Percentiles rank a stretch among this genome's conserved stretches.
Evolutionary conservation across 2,113 vertebrate genomes (phyloP).

Genomic region (Corythoichthys intestinalis): DNA sequence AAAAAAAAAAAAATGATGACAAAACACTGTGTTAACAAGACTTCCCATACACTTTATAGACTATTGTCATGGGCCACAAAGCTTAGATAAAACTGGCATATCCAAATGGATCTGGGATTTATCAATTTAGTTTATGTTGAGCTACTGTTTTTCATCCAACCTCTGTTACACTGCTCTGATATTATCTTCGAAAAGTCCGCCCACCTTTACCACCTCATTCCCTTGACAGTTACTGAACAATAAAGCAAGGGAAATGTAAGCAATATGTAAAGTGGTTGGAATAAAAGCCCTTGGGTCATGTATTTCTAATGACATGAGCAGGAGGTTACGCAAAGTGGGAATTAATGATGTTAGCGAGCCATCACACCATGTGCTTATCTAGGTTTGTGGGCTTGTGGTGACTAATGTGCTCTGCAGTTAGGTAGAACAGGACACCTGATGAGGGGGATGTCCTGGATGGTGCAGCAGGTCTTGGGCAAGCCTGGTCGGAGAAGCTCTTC

Average conservation of each 20-base stretch:
- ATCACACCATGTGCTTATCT: constrained; percentile 33
- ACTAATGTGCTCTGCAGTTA: constrained; percentile 21
- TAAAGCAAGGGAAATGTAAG: not conserved
- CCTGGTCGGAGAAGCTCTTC: constrained; percentile 80
- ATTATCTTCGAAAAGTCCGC: not conserved
- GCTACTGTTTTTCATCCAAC: not conserved
- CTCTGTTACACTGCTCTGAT: not conserved
- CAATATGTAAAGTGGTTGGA: not conserved
- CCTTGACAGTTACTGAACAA: not conserved
- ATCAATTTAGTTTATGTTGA: not conserved
- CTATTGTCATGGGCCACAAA: not conserved
- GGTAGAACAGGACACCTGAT: constrained; percentile 75
- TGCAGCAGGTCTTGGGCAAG: constrained; percentile 88
- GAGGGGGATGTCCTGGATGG: constrained; percentile 85
- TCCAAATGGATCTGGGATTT: not conserved
- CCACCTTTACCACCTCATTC: not conserved
- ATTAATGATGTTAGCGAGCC: constrained; percentile 24
- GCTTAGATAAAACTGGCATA: not conserved
- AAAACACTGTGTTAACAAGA: constrained; percentile 3
- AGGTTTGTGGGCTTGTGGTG: constrained; percentile 16
- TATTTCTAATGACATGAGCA: constrained; percentile 23
- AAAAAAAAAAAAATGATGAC: not conserved
- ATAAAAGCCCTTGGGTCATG: not conserved
- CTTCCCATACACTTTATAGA: not conserved
- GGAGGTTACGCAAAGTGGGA: constrained; percentile 31